Evolutionary conservation across 2,113 vertebrate species (phyloP).

Genomic region (Chionodraco myersi): DNA sequence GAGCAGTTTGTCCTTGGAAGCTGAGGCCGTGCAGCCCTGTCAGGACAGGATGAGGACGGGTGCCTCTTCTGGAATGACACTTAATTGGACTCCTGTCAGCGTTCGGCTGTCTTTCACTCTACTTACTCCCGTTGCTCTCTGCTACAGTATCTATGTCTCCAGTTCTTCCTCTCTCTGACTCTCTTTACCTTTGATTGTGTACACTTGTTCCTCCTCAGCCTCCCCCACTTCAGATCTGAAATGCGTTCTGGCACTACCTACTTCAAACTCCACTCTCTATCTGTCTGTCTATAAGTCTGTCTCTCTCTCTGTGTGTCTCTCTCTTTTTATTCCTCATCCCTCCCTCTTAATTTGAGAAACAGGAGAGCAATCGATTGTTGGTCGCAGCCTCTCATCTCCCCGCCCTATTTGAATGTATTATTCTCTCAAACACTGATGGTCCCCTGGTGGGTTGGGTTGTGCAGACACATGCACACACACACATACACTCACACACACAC

Average conservation of each 20-base stretch:
- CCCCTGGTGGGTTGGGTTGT: conserved; percentile 51
- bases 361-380: conserved; percentile 73
- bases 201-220: conserved; percentile 8
- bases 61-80: conserved; percentile 63
- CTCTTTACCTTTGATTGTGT: not conserved
- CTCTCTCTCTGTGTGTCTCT: conserved; percentile 3
- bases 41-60: conserved; percentile 52
- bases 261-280: not conserved
- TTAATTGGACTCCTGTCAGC: conserved; percentile 79
- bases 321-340: conserved; percentile 46
- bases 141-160: conserved; percentile 19
- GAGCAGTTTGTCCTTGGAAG: conserved; percentile 64
- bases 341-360: conserved; percentile 72
- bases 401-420: conserved; percentile 66
- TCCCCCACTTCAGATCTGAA: conserved; percentile 7
- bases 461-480: not conserved
- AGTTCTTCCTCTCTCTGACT: not conserved
- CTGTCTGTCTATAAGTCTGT: conserved; percentile 8
- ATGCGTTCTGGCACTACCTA: not conserved
- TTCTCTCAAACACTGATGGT: conserved; percentile 69
- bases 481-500: conserved; percentile 3
- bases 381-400: conserved; percentile 67
- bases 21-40: conserved; percentile 32
- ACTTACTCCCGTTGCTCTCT: conserved; percentile 25
- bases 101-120: conserved; percentile 64